Evolutionary conservation across 1,140 invertebrate genomes (phyloP), one percentile per base, ranked within the genome.

Genomic region (Drosophila elegans): DNA sequence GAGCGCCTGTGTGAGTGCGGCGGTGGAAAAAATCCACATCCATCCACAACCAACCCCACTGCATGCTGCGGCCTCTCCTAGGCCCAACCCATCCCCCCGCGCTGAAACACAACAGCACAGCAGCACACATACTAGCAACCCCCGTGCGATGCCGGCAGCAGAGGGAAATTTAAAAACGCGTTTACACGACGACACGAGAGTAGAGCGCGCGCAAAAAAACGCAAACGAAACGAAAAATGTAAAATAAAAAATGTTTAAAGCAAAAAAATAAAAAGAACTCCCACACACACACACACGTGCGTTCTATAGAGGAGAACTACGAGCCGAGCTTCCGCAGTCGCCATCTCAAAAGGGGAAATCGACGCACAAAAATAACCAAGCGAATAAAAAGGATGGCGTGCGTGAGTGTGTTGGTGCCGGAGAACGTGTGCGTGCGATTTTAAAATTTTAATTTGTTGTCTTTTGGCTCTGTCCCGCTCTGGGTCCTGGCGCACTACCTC

Each of bases 361-460:
- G 76, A 88, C 88, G 83, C 81, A 80, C 82, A 85, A 91, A 90
- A 90, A 88, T 91, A 84, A 74, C 61, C 79, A 89, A 86, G 74
- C 78, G 75, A 89, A 91, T 88, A 91, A 91, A 88, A 57, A 67
- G 64, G 78, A 63, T 51, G 49, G 49, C 64, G 41, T 60, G 52
- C 60, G 41, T 32, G 55, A 34, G 57, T 46, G 66, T 71, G 51
- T 54, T 38, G 34, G 52, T 38, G 29, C 27, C 13, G 29, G 21
- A 42, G 54, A 34, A 38, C 44, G 44, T 48, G 45, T 42, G 41
- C 42, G 27, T 59, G 56, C 48, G 49, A 44, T 56, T 45, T 75
- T 56, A 42, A 61, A 73, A 74, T 79, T 84, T 79, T 76, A 69
- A 76, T 84, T 78, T 63, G 57, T 90, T 76, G 52, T 71, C 71